A percentile compares a stretch with the other conserved stretches of the same genome.
Evolutionary conservation across 2,797 vertebrate species (phyloP).

Genomic region (Remorina albescens): DNA sequence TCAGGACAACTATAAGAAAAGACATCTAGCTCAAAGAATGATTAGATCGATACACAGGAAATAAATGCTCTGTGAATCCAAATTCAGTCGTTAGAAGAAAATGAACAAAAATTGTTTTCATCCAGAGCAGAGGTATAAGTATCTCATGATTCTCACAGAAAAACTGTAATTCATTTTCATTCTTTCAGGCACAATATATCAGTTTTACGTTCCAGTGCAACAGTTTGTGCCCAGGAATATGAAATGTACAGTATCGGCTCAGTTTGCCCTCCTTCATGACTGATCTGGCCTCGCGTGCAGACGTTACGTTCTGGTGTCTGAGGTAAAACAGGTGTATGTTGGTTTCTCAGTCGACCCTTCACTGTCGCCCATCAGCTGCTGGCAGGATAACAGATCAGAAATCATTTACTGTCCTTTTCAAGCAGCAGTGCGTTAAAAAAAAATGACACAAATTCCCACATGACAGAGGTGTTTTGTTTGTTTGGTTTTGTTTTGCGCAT

Average conservation of each 20-base stretch:
- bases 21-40: constrained; percentile 28
- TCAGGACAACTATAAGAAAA: constrained; percentile 55
- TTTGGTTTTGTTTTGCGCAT: constrained; percentile 40
- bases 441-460: constrained; percentile 40
- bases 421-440: constrained; percentile 53
- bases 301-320: constrained; percentile 43
- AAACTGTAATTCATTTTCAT: constrained; percentile 4
- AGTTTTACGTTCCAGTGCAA: constrained; percentile 35
- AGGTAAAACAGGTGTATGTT: constrained; percentile 66
- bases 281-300: constrained; percentile 20
- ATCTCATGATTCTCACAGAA: not conserved
- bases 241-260: constrained; percentile 17
- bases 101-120: constrained; percentile 16
- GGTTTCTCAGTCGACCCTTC: constrained; percentile 21
- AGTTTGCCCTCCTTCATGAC: constrained; percentile 19
- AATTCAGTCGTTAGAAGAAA: constrained; percentile 18
- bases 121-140: constrained; percentile 5
- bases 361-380: constrained; percentile 11
- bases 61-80: constrained; percentile 7
- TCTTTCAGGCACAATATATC: constrained; percentile 41
- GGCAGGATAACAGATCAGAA: constrained; percentile 35
- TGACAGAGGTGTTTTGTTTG: constrained; percentile 38
- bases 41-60: constrained; percentile 31
- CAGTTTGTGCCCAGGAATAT: constrained; percentile 21
- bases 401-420: constrained; percentile 34